These are phyloP conservation scores for Acanthosepion esculentum DNA, from an alignment of 2,888 invertebrate species.

Conservation along the genomic window DNA sequence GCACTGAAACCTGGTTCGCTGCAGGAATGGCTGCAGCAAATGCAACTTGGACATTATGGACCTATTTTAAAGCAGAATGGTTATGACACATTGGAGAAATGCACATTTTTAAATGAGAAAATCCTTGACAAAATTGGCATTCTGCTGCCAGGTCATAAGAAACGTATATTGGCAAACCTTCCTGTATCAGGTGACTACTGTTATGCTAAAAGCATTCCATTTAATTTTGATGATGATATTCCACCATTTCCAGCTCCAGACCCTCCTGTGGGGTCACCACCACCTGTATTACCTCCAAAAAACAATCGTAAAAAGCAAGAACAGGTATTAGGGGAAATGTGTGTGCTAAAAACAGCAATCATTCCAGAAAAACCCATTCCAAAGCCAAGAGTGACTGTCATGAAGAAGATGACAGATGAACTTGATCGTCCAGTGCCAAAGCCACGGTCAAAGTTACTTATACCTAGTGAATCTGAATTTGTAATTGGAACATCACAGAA, in stretches of 20 bases:
- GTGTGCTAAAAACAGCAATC: background rate
- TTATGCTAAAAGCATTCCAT: slow-evolving; percentile 35
- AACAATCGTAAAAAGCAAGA: slow-evolving; percentile 33
- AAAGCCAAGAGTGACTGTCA: background rate
- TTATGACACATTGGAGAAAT: background rate
- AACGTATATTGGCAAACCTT: slow-evolving; percentile 38
- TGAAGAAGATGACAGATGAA: background rate
- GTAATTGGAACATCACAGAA: background rate
- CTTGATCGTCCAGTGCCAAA: background rate
- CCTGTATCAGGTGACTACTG: background rate
- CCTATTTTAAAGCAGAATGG: background rate
- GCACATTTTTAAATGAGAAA: background rate
- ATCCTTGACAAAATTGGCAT: slow-evolving; percentile 5
- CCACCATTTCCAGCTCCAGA: background rate
- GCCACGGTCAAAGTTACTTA: background rate
- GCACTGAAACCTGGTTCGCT: background rate
- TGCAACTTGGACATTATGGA: slow-evolving; percentile 35
- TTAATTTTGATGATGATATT: background rate
- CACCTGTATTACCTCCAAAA: slow-evolving; percentile 4
- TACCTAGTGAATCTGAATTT: background rate
- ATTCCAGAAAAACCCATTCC: slow-evolving; percentile 37
- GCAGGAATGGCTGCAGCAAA: background rate
- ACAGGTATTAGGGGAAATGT: background rate
- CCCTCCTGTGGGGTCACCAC: background rate
- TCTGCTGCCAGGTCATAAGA: background rate